A percentile compares a stretch with the other conserved stretches of the same genome.
Evolutionary conservation across 2,113 vertebrate species (phyloP).

Genomic region (Spheniscus mendiculus): DNA sequence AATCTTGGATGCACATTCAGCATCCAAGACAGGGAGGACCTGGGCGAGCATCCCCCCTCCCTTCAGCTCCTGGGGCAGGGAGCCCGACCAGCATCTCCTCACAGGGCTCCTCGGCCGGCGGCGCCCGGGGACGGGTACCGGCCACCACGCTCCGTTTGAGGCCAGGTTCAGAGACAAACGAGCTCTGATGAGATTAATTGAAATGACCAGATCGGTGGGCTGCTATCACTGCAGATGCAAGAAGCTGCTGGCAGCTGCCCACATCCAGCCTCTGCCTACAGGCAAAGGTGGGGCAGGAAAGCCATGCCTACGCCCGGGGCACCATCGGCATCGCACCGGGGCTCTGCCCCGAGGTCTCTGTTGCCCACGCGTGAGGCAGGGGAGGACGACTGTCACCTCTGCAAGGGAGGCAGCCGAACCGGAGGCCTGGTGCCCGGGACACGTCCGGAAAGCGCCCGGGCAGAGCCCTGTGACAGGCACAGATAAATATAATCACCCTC

Average conservation of each 20-base stretch:
- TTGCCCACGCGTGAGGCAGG: neutral
- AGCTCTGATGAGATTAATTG: neutral
- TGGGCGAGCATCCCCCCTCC: neutral
- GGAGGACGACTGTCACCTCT: neutral
- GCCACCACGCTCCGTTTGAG: neutral
- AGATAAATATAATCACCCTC: slow-evolving; percentile 51
- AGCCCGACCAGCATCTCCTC: neutral
- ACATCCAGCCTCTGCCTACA: neutral
- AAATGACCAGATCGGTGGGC: neutral
- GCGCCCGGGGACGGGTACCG: fast-evolving
- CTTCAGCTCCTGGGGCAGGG: neutral
- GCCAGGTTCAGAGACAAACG: neutral
- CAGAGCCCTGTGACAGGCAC: slow-evolving; percentile 40
- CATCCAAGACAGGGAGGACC: neutral
- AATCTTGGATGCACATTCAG: neutral
- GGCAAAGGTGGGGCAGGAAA: neutral
- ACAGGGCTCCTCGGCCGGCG: fast-evolving
- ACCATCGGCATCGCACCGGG: fast-evolving
- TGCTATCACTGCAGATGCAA: neutral
- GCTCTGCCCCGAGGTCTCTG: neutral
- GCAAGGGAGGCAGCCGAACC: neutral
- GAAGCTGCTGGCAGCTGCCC: neutral
- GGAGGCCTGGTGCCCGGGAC: neutral
- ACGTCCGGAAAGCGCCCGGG: neutral
- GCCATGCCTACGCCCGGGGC: neutral